Base-by-base conservation (phyloP, 2,797 vertebrate species). In the Tachyglossus aculeatus region DNA sequence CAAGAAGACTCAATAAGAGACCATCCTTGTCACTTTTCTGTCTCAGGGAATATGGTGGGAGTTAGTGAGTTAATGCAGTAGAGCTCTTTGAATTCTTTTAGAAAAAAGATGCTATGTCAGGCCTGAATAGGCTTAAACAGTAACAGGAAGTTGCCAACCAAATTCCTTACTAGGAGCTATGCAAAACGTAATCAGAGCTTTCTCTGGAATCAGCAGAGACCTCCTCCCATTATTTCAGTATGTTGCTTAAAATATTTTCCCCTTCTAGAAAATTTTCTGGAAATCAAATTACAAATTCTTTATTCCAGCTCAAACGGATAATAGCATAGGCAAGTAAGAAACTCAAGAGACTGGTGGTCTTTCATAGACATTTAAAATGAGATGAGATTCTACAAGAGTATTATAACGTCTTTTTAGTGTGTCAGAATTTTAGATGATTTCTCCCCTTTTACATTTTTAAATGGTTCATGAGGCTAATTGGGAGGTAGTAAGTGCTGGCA, bases 341-440 rank as follows among this genome's bases (percentile, higher is more conserved):
- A 25, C 47, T 48, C 25, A 22, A 18, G 25, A 43, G 2, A n/a
- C 57, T 67, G 13, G 51, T 50, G 67, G 78, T 80, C 53, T 47
- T 39, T 78, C 62, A 54, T 57, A 72, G 81, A 77, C 81, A 81
- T 80, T 56, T 61, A 75, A 73, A 85, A 78, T 59, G 71, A 86
- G 70, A 21, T 70, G 58, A n/a, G 78, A 41, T 83, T 86, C 74
- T 73, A 21, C 67, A 56, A 27, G 54, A 62, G 29, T 51, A 39
- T 52, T 24, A 48, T 39, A 40, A 64, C 63, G 74, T 80, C 60
- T 71, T 63, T 0, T 0, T 41, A 1, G 51, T 68, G n/a, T 51
- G 54, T 10, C 41, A 53, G 13, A 43, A 41, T 38, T 88, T 69
- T 44, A 60, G 73, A 70, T 52, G 41, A 16, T 60, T 70, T 21